These are phyloP conservation scores for Trissolcus japonicus DNA, from an alignment of 2,888 invertebrate species.

Conservation along the genomic window DNA sequence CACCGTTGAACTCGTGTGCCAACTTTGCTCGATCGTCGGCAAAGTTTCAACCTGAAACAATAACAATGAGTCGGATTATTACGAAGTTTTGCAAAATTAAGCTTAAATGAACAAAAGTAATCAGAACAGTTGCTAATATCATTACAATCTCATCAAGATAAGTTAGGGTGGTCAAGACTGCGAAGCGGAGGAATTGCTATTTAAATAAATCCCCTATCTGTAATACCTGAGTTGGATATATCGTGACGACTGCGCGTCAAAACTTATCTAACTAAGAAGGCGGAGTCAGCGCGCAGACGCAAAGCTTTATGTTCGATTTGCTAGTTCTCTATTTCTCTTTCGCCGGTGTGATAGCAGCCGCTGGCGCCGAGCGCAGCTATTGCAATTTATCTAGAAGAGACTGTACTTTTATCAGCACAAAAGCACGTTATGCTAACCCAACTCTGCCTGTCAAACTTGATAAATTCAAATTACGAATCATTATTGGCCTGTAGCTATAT, in stretches of 20 bases:
- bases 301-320: conserved; percentile 48
- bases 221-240: conserved; percentile 50
- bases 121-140: conserved; percentile 44
- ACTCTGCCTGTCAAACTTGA: conserved; percentile 39
- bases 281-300: conserved; percentile 48
- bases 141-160: conserved; percentile 53
- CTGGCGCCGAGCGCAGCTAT: conserved; percentile 50
- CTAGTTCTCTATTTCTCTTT: conserved; percentile 55
- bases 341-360: conserved; percentile 48
- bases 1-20: not conserved
- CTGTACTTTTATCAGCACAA: conserved; percentile 51
- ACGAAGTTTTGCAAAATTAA: conserved; percentile 12
- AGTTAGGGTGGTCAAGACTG: conserved; percentile 47
- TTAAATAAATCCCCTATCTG: conserved; percentile 54
- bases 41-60: conserved; percentile 18
- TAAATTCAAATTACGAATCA: conserved; percentile 40
- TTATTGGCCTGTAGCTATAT: conserved; percentile 5
- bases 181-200: conserved; percentile 45
- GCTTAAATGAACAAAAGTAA: conserved; percentile 29
- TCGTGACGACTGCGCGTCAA: conserved; percentile 56
- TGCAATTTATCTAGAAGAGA: conserved; percentile 53
- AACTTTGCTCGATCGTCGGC: conserved; percentile 2
- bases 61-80: conserved; percentile 23
- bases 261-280: conserved; percentile 54
- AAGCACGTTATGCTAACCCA: conserved; percentile 45